A percentile compares a stretch with the other conserved stretches of the same genome.
These are phyloP conservation scores for Nasonovia ribisnigri DNA, from an alignment of 2,888 invertebrate genomes.

Conservation along the genomic window DNA sequence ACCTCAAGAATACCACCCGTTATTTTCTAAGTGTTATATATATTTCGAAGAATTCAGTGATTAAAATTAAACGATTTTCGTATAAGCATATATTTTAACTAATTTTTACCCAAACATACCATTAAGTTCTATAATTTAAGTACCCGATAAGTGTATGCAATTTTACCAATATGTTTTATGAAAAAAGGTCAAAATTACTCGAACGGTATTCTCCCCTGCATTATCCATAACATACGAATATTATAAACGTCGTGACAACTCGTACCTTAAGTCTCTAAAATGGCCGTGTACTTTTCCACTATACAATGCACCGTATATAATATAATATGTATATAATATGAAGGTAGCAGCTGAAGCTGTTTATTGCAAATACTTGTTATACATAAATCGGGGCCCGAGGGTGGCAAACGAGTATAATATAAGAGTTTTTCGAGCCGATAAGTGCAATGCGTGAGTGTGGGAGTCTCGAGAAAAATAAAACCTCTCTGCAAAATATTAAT, in stretches of 20 bases:
- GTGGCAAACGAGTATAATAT: not conserved
- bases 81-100: not conserved
- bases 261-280: not conserved
- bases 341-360: not conserved
- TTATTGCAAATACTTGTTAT: not conserved
- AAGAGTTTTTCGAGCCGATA: not conserved
- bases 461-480: not conserved
- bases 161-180: not conserved
- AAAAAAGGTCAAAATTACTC: not conserved
- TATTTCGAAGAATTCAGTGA: not conserved
- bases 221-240: not conserved
- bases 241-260: not conserved
- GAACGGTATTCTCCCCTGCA: not conserved
- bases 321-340: not conserved
- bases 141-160: not conserved
- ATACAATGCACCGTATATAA: not conserved
- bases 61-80: too few relatives aligned
- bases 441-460: not conserved
- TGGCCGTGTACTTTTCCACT: not conserved
- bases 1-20: not conserved
- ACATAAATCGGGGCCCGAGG: not conserved
- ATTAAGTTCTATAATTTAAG: not conserved
- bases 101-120: not conserved
- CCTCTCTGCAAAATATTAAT: not conserved
- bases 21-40: not conserved